Evolutionary conservation across 2,113 vertebrate species (phyloP).

Genomic region (Petromus typicus): DNA sequence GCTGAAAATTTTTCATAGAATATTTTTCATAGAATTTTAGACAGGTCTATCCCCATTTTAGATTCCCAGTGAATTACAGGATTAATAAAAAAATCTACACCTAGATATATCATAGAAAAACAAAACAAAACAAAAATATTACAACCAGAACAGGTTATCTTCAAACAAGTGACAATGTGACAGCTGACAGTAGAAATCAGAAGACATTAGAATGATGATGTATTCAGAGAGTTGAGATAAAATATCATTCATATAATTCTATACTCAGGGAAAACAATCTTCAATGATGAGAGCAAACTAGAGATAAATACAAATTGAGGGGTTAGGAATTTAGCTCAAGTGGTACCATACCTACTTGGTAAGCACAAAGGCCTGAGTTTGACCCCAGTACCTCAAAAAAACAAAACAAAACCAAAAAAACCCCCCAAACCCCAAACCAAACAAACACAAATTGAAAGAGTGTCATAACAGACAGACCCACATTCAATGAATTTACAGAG

Average conservation of each 20-base stretch:
- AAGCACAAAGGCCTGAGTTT: too few relatives aligned
- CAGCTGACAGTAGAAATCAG: conserved; percentile 46
- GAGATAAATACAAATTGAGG: conserved; percentile 36
- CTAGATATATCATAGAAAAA: conserved; percentile 15
- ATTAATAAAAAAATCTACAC: conserved; percentile 48
- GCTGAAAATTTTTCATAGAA: conserved; percentile 28
- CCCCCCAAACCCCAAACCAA: too few relatives aligned
- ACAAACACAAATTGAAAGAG: conserved; percentile 16
- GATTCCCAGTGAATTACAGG: conserved; percentile 31
- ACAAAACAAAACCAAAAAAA: too few relatives aligned
- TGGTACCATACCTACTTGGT: too few relatives aligned
- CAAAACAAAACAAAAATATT: background rate
- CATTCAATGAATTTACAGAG: conserved; percentile 9
- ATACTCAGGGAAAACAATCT: conserved; percentile 10
- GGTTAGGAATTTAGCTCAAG: too few relatives aligned
- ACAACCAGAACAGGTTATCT: conserved; percentile 35
- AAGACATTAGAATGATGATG: conserved; percentile 50
- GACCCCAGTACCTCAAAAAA: too few relatives aligned
- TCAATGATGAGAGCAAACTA: conserved; percentile 18
- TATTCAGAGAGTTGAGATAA: conserved; percentile 35
- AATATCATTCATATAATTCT: conserved; percentile 56
- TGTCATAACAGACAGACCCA: background rate
- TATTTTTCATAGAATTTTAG: conserved; percentile 45
- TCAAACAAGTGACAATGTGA: conserved; percentile 58
- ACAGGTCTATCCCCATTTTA: conserved; percentile 29